Evolutionary conservation across 1,140 invertebrate species (phyloP), one percentile per base, ranked within the genome.

Genomic region (Archegozetes longisetosus): DNA sequence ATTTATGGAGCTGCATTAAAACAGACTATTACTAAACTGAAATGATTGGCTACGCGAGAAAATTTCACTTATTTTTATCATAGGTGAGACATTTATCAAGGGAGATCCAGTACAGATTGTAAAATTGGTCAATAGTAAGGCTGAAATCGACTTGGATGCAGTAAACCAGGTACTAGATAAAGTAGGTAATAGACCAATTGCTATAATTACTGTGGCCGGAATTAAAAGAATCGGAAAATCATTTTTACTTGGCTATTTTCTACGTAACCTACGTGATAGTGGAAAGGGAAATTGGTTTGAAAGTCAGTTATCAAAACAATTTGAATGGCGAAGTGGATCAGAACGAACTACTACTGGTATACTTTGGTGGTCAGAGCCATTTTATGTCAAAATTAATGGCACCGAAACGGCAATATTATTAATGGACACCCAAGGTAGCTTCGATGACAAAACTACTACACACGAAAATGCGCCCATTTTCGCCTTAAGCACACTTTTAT

Each of bases 221-320:
- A 93, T 92, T 29, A 98, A 98, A 73, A 78, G 96, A 9, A 98
- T 98, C 75, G 96, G 96, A 64, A 93, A 93, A 75, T 89, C 86
- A 25, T 93, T 93, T 73, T 73, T 93, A 25, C 75, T 93, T 1
- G 86, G 96, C 73, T 95, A 95, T 74, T 92, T 95, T 70, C 78
- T 96, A 1, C 76, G 90, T 66, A 96, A 91, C 72, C 80, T 91
- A 77, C 79, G 82, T 20, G 23, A 47, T 23, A 55, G 29, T 23
- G 61, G 63, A 32, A n/a, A n/a, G n/a, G n/a, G n/a, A n/a, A n/a
- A n/a, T n/a, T n/a, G n/a, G n/a, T n/a, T n/a, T n/a, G n/a, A n/a
- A n/a, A n/a, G n/a, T n/a, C 67, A 66, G 67, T 25, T 40, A 40
- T 47, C 23, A 3, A 12, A 62, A 66, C 70, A 75, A 1, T 96